Conservation (phyloP, 2,888 invertebrate genomes). For the Eumerus sabulonum region DNA sequence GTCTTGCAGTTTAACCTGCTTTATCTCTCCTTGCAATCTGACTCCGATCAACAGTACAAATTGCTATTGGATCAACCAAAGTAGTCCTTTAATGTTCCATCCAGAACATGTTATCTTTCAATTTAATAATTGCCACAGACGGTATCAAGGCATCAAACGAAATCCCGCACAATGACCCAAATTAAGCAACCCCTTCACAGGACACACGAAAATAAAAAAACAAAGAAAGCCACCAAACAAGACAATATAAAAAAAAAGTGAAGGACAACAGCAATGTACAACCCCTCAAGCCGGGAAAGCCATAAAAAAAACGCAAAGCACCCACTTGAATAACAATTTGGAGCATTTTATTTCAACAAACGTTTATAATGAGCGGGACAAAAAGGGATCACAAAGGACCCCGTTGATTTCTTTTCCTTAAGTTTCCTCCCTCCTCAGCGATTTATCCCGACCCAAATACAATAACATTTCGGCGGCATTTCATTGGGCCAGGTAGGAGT, state of each 20-base stretch:
- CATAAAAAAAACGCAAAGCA: conserved; percentile 28
- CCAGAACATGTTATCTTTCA: conserved; percentile 11
- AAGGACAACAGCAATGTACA: not conserved
- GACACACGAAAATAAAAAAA: too few species aligned
- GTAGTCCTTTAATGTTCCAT: too few species aligned
- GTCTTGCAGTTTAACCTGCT: too few species aligned
- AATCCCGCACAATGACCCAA: conserved; percentile 30
- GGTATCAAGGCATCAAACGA: conserved; percentile 2
- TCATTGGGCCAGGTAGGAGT: conserved; percentile 42
- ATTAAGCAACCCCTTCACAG: conserved; percentile 11
- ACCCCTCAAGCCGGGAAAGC: conserved; percentile 4
- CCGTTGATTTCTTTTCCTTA: conserved; percentile 31
- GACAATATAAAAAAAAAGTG: not conserved
- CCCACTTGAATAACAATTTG: conserved; percentile 54
- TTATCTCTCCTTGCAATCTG: too few species aligned
- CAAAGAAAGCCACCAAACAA: not conserved
- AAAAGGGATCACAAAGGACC: conserved; percentile 37
- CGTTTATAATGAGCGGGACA: conserved; percentile 32
- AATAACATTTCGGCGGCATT: conserved; percentile 24
- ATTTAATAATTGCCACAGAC: conserved; percentile 19
- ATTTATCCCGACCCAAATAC: not conserved
- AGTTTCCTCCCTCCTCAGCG: conserved; percentile 4
- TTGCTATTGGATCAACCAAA: too few species aligned
- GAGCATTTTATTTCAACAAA: conserved; percentile 45
- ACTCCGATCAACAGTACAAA: too few species aligned